These are phyloP conservation scores for Chelonoidis abingdonii DNA, from an alignment of 2,113 vertebrate species.

Conservation along the genomic window DNA sequence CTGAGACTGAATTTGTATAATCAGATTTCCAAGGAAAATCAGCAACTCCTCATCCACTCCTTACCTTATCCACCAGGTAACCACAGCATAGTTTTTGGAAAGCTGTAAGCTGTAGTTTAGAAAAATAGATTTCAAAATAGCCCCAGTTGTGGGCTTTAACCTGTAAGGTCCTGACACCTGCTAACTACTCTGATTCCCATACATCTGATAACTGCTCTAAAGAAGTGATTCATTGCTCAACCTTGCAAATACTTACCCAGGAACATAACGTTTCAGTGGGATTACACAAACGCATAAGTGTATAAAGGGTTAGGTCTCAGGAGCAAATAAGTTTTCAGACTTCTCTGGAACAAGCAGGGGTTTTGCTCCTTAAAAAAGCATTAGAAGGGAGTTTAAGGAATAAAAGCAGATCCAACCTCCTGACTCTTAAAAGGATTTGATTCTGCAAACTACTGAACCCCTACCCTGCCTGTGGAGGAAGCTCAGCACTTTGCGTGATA, in stretches of 20 bases:
- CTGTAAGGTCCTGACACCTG: rapidly evolving
- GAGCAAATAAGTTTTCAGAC: background rate
- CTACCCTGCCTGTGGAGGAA: background rate
- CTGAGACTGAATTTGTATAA: background rate
- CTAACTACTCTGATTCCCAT: rapidly evolving
- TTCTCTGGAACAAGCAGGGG: background rate
- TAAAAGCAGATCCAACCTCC: background rate
- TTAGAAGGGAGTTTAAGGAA: background rate
- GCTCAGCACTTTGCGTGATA: background rate
- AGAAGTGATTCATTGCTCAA: background rate
- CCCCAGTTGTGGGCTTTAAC: rapidly evolving
- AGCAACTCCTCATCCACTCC: rapidly evolving
- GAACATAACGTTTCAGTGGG: rapidly evolving
- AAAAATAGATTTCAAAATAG: background rate
- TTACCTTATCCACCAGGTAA: rapidly evolving
- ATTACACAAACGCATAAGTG: background rate
- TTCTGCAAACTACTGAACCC: background rate
- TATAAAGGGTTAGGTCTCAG: background rate
- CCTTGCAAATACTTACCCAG: rapidly evolving
- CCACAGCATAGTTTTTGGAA: rapidly evolving
- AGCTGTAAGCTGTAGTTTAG: rapidly evolving
- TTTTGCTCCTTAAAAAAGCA: background rate
- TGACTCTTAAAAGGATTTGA: background rate
- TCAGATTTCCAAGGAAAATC: rapidly evolving
- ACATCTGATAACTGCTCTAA: background rate